Evolutionary conservation across 2,888 invertebrate genomes (phyloP).

Genomic region (Heliconius ismenius): DNA sequence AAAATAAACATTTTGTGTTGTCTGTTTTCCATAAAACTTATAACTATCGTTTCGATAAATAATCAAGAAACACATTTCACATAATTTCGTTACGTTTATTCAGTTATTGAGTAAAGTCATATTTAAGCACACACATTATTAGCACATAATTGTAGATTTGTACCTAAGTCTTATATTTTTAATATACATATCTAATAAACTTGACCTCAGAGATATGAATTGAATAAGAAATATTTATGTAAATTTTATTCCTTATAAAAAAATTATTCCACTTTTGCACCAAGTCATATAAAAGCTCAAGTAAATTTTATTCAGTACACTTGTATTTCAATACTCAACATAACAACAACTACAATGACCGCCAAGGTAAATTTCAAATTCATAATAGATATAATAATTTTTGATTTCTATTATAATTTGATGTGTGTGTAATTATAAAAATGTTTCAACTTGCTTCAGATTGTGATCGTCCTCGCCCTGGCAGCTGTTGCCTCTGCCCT

Average conservation of each 20-base stretch:
- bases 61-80: too few species aligned
- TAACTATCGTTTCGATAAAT: too few species aligned
- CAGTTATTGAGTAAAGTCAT: too few species aligned
- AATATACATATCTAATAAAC: not conserved
- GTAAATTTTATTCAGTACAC: slow-evolving; percentile 7
- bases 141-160: too few species aligned
- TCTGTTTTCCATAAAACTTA: too few species aligned
- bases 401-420: too few species aligned
- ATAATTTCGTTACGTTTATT: too few species aligned
- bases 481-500: slow-evolving; percentile 50
- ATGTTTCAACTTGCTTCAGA: not conserved
- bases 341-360: slow-evolving; percentile 25
- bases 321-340: slow-evolving; percentile 1
- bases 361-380: slow-evolving; percentile 45
- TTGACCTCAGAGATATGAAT: not conserved
- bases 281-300: not conserved
- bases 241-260: not conserved
- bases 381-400: too few species aligned
- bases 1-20: too few species aligned
- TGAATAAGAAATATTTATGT: not conserved
- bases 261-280: not conserved
- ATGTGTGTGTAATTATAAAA: slow-evolving; percentile 8
- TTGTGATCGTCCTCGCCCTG: slow-evolving; percentile 53
- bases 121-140: too few species aligned
- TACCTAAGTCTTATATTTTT: slow-evolving; percentile 30